Evolutionary conservation across 2,888 invertebrate genomes (phyloP).

Genomic region (Siphonodentalium dalli): DNA sequence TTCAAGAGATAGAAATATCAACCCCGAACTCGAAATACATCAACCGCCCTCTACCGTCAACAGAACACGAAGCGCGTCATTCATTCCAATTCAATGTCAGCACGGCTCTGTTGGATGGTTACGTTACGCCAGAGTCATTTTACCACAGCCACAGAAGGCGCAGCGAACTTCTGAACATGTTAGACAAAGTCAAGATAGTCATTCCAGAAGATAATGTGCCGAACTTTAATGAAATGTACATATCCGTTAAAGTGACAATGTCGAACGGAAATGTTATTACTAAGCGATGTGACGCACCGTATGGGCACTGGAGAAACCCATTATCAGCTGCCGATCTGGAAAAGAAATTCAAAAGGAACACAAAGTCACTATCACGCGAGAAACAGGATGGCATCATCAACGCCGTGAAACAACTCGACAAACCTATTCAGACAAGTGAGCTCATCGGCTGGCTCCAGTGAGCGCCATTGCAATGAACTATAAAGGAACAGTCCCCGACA

Average conservation of each 20-base stretch:
- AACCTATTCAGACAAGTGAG: too few relatives aligned
- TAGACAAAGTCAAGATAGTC: slow-evolving; percentile 32
- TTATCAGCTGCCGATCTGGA: slow-evolving; percentile 36
- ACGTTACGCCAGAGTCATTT: slow-evolving; percentile 34
- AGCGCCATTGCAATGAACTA: too few relatives aligned
- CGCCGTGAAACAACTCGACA: too few relatives aligned
- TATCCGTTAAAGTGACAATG: slow-evolving; percentile 32
- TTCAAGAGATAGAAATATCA: slow-evolving; percentile 30
- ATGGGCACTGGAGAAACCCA: slow-evolving; percentile 49
- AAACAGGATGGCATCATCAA: too few relatives aligned
- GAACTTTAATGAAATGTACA: slow-evolving; percentile 46
- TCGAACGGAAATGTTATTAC: slow-evolving; percentile 26
- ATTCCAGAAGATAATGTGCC: slow-evolving; percentile 36
- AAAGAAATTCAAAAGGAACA: slow-evolving; percentile 39
- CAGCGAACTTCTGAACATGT: slow-evolving; percentile 26
- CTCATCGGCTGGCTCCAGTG: too few relatives aligned
- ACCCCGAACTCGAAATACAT: slow-evolving; percentile 46
- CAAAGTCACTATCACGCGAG: slow-evolving; percentile 9
- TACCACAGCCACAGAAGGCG: slow-evolving; percentile 22
- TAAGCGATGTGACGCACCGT: slow-evolving; percentile 39
- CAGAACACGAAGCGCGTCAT: slow-evolving; percentile 45
- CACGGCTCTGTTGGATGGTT: slow-evolving; percentile 42
- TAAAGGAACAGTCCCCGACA: too few relatives aligned
- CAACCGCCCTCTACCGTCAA: slow-evolving; percentile 40
- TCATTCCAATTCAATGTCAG: slow-evolving; percentile 48